Evolutionary conservation across 2,113 vertebrate species (phyloP).

Genomic region (Ptychochromis oligacanthus): DNA sequence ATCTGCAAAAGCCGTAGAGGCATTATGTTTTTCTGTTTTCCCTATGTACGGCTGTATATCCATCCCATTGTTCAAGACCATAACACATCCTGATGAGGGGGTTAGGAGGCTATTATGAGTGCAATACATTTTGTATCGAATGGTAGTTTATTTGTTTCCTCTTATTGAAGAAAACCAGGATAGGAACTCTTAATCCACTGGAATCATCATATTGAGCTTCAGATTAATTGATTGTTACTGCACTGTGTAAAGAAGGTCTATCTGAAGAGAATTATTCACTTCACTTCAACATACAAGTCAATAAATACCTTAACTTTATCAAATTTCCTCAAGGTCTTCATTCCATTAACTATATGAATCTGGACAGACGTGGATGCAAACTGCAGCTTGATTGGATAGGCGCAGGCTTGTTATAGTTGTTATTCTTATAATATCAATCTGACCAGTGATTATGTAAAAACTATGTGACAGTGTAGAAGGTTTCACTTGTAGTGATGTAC

Average conservation of each 20-base stretch:
- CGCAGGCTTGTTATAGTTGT: not conserved
- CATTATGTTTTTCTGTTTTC: not conserved
- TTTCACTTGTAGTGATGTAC: not conserved
- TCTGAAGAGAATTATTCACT: not conserved
- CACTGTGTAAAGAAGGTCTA: not conserved
- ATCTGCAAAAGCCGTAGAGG: not conserved
- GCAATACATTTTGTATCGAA: not conserved
- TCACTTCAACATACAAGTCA: not conserved
- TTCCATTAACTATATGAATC: not conserved
- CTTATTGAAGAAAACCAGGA: not conserved
- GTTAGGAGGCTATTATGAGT: not conserved
- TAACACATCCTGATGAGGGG: not conserved
- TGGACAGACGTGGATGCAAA: not conserved
- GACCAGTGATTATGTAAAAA: not conserved
- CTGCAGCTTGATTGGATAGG: not conserved
- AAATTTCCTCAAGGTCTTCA: not conserved
- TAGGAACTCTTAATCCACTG: not conserved
- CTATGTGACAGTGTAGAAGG: not conserved
- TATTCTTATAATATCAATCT: not conserved
- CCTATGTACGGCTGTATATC: not conserved
- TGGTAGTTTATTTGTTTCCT: not conserved
- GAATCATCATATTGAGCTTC: not conserved
- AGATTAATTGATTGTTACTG: not conserved
- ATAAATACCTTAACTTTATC: slow-evolving; percentile 2
- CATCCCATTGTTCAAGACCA: not conserved